These are phyloP conservation scores for Paramormyrops kingsleyae DNA, from an alignment of 2,113 vertebrate species.

Conservation along the genomic window DNA sequence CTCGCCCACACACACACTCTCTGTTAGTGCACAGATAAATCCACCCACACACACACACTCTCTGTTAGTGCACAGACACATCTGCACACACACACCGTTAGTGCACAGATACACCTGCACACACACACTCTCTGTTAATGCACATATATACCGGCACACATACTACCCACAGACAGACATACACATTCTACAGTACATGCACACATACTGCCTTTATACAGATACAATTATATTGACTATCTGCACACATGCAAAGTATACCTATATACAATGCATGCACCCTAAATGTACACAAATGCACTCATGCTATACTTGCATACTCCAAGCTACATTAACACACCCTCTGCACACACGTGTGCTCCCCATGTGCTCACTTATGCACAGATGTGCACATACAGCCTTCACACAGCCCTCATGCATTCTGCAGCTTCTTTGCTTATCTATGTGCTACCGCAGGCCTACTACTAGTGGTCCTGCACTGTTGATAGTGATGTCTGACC, in stretches of 20 bases:
- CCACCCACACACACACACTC: slow-evolving; percentile 4
- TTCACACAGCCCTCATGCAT: neutral
- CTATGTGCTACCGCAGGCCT: neutral
- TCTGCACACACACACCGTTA: neutral
- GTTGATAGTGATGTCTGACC: neutral
- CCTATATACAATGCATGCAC: neutral
- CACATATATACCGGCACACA: neutral
- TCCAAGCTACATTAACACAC: neutral
- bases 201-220: neutral
- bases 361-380: neutral
- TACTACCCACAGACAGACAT: neutral
- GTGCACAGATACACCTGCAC: neutral
- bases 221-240: neutral
- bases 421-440: neutral
- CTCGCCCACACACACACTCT: slow-evolving; percentile 3
- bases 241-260: slow-evolving; percentile 4
- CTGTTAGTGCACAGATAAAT: neutral
- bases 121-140: neutral
- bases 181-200: neutral
- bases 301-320: neutral
- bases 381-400: neutral
- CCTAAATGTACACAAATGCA: neutral
- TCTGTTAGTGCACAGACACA: neutral
- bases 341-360: neutral
- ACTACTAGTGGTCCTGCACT: neutral